Evolutionary conservation across 2,113 vertebrate genomes (phyloP), one percentile per base, ranked within the genome.

Genomic region (Hystrix cristata): DNA sequence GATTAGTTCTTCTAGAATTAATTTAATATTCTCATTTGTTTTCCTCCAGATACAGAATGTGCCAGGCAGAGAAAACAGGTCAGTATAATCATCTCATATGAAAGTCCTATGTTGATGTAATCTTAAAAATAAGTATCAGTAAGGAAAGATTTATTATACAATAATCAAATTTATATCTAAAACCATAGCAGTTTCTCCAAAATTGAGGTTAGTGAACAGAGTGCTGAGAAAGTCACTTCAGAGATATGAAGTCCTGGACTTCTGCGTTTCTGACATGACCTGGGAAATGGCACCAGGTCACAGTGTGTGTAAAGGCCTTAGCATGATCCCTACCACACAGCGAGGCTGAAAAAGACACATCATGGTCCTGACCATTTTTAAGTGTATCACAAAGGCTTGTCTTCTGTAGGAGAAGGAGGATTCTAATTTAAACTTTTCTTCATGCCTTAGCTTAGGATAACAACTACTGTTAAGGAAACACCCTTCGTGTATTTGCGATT

Each of bases 11-110:
- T 84, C 69, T 51, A 71, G 38, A 95, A 19, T 89, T 91, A 87
- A 87, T 64, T 88, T 87, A 74, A 86, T 43, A 67, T 80, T 87
- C 16, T 67, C 34, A 2, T 89, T 23, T 89, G 84, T 91, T 43
- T 85, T 69, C 87, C 59, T 88, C 6, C 57, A 96, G 89, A 79
- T 29, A 25, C 51, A 55, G 87, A 85, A 53, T 82, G 92, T 91
- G 16, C n/a, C 27, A 7, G 0, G 78, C 11, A 7, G 2, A 31
- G 3, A 12, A 18, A 78, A 59, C 3, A 71, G 78, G 90, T 95
- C 51, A 90, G 90, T 95, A 38, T 71, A 71, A 71, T 71, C 38
- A 71, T 38, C 67, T 71, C 67, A 71, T 71, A 38, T 19, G 3
- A 76, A 4, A 91, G 46, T 14, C 11, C 21, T 53, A 23, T 71